A percentile compares a stretch with the other conserved stretches of the same genome.
phyloP scores from a whole-genome alignment of 2,888 invertebrate genomes.

The Pseudanteris insignis region DNA sequence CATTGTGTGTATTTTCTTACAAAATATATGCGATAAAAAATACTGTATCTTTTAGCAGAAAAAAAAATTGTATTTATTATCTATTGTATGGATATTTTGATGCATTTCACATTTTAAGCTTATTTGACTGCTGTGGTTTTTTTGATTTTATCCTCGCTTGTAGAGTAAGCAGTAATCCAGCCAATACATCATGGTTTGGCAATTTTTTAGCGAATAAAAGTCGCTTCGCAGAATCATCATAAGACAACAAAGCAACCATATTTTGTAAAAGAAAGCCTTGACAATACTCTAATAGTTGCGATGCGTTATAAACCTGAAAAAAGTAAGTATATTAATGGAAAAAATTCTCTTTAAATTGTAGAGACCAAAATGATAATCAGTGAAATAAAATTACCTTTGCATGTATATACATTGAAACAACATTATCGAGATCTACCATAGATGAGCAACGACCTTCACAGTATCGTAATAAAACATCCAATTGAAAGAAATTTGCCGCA shows the following conservation, averaged over 20 bases:
- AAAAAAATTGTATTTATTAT: no score
- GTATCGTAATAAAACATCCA: constrained; percentile 84
- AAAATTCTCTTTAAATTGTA: no score
- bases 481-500: constrained; percentile 90
- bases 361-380: no score
- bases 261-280: constrained; percentile 91
- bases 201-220: constrained; percentile 88
- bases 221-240: constrained; percentile 89
- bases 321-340: constrained; percentile 56
- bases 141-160: constrained; percentile 83
- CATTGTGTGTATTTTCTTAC: no score
- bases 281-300: constrained; percentile 86
- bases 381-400: constrained; percentile 78
- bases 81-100: no score
- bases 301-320: constrained; percentile 83
- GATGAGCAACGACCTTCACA: constrained; percentile 87
- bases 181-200: constrained; percentile 88
- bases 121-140: constrained; percentile 53
- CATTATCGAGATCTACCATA: constrained; percentile 86
- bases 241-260: constrained; percentile 92
- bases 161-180: constrained; percentile 80
- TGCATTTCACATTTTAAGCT: constrained; percentile 37
- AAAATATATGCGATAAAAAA: constrained; percentile 6
- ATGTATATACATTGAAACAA: constrained; percentile 92
- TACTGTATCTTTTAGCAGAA: constrained; percentile 2